Evolutionary conservation across 2,797 vertebrate genomes (phyloP), one percentile per base, ranked within the genome.

Genomic region (Picus viridis): DNA sequence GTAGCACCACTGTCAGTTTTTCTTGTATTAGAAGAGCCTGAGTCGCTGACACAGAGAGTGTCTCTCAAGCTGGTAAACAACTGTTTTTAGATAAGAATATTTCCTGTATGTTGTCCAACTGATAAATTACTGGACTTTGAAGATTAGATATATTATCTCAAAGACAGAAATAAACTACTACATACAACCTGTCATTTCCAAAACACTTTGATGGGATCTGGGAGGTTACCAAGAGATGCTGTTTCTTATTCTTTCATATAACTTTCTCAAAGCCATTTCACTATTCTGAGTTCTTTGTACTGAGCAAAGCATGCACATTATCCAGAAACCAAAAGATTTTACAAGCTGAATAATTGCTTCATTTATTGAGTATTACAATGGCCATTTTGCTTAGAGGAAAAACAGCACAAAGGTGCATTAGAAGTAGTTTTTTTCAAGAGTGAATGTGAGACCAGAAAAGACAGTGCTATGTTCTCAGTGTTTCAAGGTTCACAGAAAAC

Each of bases 181-280:
- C 0, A 0, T 62, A 49, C 34, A 53, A 32, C 54, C 70, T 83
- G 32, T 72, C 56, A 67, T 88, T 90, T 89, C 26, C 34, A 45
- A 53, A 83, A 63, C 56, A 53, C 51, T 65, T 41, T 16, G 56
- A 72, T 90, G 53, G n/a, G 81, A 91, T 36, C 2, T 89, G 29
- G 36, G 67, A 86, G 53, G 18, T 67, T 88, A 92, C 83, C 70
- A 75, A 75, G 74, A 92, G 67, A 36, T 93, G 88, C 73, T 65
- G 16, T 81, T 62, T 88, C 78, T 83, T 81, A 22, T 16, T 85
- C 45, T 85, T 90, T 85, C 51, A 24, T 65, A 61, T 1, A 2
- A 85, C 53, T 19, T 81, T 74, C 83, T 83, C 53, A 53, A 83
- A 91, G 43, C 29, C 49, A 10, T 63, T 78, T 83, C 32, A 53